Percentiles rank a stretch among this genome's conserved stretches.
Evolutionary conservation across 2,888 invertebrate genomes (phyloP).

Genomic region (Microchrysa polita): DNA sequence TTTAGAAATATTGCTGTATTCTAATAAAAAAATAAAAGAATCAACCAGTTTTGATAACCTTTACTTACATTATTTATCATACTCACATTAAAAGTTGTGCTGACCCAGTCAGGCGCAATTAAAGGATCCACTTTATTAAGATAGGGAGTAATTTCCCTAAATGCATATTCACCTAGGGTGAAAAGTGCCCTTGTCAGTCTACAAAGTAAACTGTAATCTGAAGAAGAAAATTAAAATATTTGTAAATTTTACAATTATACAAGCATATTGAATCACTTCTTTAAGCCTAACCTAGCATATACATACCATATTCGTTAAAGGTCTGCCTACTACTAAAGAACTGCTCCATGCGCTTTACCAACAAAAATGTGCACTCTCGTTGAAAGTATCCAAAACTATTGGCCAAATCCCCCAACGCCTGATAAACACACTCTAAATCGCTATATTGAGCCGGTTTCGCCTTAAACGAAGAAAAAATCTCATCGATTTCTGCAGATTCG

Average conservation of each 20-base stretch:
- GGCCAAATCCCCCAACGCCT: slow-evolving; percentile 60
- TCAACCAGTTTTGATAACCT: background rate
- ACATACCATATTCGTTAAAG: slow-evolving; percentile 56
- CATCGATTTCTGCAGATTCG: background rate
- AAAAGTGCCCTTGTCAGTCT: slow-evolving; percentile 59
- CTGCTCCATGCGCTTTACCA: slow-evolving; percentile 57
- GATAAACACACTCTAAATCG: slow-evolving; percentile 58
- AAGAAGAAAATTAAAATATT: slow-evolving; percentile 26
- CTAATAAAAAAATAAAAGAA: slow-evolving; percentile 48
- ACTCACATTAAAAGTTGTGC: slow-evolving; percentile 57
- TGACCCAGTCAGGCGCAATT: slow-evolving; percentile 57
- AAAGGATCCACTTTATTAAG: slow-evolving; percentile 58
- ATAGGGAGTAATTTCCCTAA: slow-evolving; percentile 62
- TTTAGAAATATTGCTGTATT: slow-evolving; percentile 58
- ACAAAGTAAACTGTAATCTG: slow-evolving; percentile 61
- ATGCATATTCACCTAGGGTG: slow-evolving; percentile 61
- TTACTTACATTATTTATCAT: too few relatives aligned
- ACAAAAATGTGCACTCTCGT: slow-evolving; percentile 59
- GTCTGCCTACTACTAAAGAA: slow-evolving; percentile 58
- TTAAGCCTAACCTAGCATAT: too few relatives aligned
- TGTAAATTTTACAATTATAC: background rate
- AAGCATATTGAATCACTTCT: too few relatives aligned
- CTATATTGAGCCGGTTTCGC: slow-evolving; percentile 57
- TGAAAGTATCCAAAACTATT: slow-evolving; percentile 60
- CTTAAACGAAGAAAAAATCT: slow-evolving; percentile 56